Conservation (phyloP, 1,140 invertebrate species). For the Cotesia glomerata region DNA sequence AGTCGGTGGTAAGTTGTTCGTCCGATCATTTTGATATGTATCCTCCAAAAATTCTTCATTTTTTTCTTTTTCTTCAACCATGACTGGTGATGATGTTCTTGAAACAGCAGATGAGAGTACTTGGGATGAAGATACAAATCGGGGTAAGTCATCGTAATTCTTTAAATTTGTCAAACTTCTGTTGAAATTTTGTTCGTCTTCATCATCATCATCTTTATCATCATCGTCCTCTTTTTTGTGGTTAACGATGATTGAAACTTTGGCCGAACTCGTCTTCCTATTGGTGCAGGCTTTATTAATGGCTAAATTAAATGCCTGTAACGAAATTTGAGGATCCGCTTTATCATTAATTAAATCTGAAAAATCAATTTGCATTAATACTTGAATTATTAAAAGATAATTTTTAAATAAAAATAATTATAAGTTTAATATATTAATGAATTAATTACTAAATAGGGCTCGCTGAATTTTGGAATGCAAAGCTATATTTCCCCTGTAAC, state of each 20-base stretch:
- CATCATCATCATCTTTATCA: background rate
- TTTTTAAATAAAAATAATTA: background rate
- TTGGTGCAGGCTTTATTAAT: background rate
- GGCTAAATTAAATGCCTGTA: background rate
- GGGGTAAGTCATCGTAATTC: background rate
- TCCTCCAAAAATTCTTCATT: background rate
- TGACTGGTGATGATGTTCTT: background rate
- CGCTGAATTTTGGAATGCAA: background rate
- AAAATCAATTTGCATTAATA: background rate
- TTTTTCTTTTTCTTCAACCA: background rate
- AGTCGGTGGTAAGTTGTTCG: background rate
- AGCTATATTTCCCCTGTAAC: background rate
- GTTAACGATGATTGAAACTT: background rate
- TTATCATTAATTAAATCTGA: conserved; percentile 1
- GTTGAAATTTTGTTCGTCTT: background rate
- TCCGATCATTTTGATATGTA: background rate
- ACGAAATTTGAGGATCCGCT: background rate
- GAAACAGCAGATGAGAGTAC: background rate
- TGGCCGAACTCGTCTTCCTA: background rate
- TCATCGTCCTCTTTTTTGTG: background rate
- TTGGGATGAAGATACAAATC: background rate
- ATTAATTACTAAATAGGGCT: background rate
- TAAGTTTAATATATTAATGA: background rate
- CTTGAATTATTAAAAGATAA: background rate
- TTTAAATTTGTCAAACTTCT: background rate